These are phyloP conservation scores for Dendrocopos noguchii DNA, from an alignment of 2,113 vertebrate genomes.

Conservation along the genomic window DNA sequence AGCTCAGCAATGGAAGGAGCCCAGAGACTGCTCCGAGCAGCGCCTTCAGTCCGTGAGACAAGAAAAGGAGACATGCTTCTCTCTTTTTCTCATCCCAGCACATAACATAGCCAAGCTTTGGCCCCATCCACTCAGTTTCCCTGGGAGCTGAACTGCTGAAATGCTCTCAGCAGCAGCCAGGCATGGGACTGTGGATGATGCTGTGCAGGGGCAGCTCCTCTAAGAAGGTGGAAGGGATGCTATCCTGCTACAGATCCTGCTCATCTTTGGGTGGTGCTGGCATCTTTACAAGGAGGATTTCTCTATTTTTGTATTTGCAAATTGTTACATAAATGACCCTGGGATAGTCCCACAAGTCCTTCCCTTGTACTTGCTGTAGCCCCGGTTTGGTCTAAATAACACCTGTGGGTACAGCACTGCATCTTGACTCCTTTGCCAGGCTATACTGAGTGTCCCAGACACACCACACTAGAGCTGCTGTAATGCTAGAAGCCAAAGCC, in stretches of 20 bases:
- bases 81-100: accelerated
- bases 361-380: neutral
- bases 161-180: neutral
- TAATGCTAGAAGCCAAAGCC: neutral
- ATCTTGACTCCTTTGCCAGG: neutral
- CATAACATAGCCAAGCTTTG: accelerated
- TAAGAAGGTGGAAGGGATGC: neutral
- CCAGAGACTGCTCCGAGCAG: neutral
- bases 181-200: neutral
- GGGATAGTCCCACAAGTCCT: neutral
- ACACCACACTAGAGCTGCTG: neutral
- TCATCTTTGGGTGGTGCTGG: neutral
- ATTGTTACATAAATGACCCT: neutral
- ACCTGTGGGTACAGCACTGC: neutral
- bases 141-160: neutral
- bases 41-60: neutral
- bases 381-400: neutral
- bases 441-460: neutral
- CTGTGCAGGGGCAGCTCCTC: neutral
- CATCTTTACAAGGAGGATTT: neutral
- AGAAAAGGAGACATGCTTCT: neutral
- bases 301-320: neutral
- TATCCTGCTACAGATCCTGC: neutral
- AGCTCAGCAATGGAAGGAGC: neutral
- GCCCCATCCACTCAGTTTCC: accelerated